Evolutionary conservation across 2,888 invertebrate genomes (phyloP).

Genomic region (Plebejus argus): DNA sequence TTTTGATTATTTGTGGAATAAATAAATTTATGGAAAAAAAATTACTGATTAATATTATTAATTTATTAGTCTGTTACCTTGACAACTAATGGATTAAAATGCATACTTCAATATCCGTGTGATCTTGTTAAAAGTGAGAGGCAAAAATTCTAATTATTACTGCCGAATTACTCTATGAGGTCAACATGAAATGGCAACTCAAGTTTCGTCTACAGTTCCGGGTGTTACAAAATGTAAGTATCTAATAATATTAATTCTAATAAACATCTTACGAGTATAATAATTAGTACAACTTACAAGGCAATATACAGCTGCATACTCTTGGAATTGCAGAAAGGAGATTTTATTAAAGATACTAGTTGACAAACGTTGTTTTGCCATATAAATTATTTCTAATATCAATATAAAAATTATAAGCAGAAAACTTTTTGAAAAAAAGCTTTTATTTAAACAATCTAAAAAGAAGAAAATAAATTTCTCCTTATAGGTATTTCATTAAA

Average conservation of each 20-base stretch:
- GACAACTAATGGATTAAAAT: neutral
- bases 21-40: too few relatives aligned
- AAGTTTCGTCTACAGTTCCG: neutral
- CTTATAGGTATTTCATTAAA: too few relatives aligned
- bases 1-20: too few relatives aligned
- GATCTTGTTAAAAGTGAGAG: conserved; percentile 3
- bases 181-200: neutral
- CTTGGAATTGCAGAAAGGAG: neutral
- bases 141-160: neutral
- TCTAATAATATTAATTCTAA: neutral
- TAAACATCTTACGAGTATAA: neutral
- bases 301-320: neutral
- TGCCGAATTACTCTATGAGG: neutral
- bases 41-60: neutral
- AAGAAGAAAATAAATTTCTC: too few relatives aligned
- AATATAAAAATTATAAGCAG: too few relatives aligned
- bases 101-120: neutral
- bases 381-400: too few relatives aligned
- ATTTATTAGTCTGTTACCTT: neutral
- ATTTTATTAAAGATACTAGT: neutral
- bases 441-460: too few relatives aligned
- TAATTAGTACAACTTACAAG: neutral
- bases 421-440: too few relatives aligned
- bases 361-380: too few relatives aligned
- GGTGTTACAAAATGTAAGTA: neutral